phyloP scores from a whole-genome alignment of 2,888 invertebrate genomes.

The Dione juno region DNA sequence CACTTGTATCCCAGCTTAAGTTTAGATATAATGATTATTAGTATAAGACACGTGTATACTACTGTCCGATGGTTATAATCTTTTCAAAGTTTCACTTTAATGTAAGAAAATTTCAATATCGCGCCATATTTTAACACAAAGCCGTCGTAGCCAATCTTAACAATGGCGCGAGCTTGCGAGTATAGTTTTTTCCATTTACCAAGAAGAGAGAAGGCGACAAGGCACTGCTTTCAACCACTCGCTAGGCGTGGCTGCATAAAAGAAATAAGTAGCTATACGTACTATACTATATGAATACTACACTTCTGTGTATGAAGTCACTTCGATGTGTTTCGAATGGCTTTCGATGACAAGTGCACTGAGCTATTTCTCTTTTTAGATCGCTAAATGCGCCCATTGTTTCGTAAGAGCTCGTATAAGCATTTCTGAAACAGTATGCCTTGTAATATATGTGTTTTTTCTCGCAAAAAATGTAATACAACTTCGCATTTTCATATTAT shows the following conservation, averaged over 20 bases:
- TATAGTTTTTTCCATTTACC: constrained; percentile 74
- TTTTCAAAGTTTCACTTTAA: constrained; percentile 22
- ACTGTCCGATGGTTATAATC: constrained; percentile 10
- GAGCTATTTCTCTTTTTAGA: constrained; percentile 76
- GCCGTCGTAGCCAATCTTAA: constrained; percentile 71
- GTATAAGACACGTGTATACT: constrained; percentile 5
- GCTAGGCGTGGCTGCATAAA: constrained; percentile 70
- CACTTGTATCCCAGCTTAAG: not conserved
- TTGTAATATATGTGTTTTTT: constrained; percentile 50
- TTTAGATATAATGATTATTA: constrained; percentile 48
- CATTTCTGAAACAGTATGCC: constrained; percentile 57
- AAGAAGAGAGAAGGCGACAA: constrained; percentile 72
- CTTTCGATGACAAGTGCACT: constrained; percentile 80
- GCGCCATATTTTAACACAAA: constrained; percentile 58
- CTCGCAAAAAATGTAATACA: constrained; percentile 37
- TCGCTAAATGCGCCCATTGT: constrained; percentile 78
- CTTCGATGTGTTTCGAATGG: constrained; percentile 75
- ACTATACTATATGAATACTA: constrained; percentile 57
- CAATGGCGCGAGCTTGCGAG: constrained; percentile 70
- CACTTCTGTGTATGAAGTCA: constrained; percentile 67
- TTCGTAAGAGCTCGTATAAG: constrained; percentile 60
- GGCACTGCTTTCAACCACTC: constrained; percentile 79
- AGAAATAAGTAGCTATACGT: constrained; percentile 63
- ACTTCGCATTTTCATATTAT: constrained; percentile 60
- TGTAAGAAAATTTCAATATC: constrained; percentile 43